A percentile compares a stretch with the other conserved stretches of the same genome.
These are phyloP conservation scores for Butorides virescens DNA, from an alignment of 2,113 vertebrate species.

Conservation along the genomic window DNA sequence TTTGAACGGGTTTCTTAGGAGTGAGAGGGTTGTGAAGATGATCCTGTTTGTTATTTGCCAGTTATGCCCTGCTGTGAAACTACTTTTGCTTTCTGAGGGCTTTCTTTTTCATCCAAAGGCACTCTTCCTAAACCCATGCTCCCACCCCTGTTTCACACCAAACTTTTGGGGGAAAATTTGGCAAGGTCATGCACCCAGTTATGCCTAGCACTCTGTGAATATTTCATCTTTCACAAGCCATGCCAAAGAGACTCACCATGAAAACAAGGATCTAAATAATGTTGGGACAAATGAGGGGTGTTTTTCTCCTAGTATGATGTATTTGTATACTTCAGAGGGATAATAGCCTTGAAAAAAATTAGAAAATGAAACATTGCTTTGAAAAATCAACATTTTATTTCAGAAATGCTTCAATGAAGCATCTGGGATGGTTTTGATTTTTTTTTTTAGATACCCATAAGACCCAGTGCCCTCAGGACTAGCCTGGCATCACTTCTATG, in stretches of 20 bases:
- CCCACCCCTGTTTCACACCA: not conserved
- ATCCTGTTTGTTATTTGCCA: not conserved
- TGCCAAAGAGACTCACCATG: not conserved
- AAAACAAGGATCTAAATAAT: slow-evolving; percentile 7
- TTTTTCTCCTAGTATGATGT: not conserved
- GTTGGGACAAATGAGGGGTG: not conserved
- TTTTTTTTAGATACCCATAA: not conserved
- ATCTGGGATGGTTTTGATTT: not conserved
- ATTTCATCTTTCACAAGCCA: not conserved
- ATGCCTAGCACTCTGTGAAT: not conserved
- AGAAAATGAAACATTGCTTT: not conserved
- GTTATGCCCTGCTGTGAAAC: not conserved
- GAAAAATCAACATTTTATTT: not conserved
- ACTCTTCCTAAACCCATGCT: not conserved
- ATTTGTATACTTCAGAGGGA: not conserved
- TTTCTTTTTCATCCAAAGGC: not conserved
- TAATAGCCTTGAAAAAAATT: not conserved
- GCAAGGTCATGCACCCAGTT: not conserved
- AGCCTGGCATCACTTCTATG: not conserved
- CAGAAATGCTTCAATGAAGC: not conserved
- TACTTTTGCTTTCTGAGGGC: not conserved
- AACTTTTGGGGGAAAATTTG: not conserved
- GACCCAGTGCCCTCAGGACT: not conserved
- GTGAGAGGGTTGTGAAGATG: not conserved
- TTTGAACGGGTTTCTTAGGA: not conserved